Base-by-base conservation (phyloP, 2,113 vertebrate genomes). In the Vanacampus margaritifer region DNA sequence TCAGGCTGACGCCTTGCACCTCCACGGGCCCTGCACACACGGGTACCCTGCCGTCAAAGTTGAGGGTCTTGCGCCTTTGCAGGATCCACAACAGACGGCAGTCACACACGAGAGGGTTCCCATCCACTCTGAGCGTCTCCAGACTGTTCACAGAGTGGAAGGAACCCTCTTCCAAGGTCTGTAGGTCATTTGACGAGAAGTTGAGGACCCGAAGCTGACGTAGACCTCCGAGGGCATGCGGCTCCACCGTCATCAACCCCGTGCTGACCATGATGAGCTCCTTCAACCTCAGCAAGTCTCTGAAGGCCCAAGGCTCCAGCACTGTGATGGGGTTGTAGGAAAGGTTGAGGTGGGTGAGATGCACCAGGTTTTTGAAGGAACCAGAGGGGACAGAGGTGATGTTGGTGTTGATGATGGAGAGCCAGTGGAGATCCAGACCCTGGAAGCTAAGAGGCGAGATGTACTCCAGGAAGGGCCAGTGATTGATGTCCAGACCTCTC, bases 1-100 rank as follows among this genome's bases (percentile, higher is more conserved):
- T 93, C 74, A 99, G 91, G 67, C 93, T 93, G 3, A 94, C 89
- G 7, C 97, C 97, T 68, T 93, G 95, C 62, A 98, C 94, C 81
- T 95, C 95, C 3, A 93, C 89, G 0, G 97, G 97, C 0, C 92
- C 93, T 41, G 94, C 93, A 75, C 97, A 99, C 82, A 94, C 92
- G 0, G 97, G 97, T 69, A 93, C 94, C 66, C 93, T 93, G 74
- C 94, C 94, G 16, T 98, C 95, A 1, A 98, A 99, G 87, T 98
- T 95, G 75, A 99, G 93, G 0, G 95, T 97, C 86, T 94, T 96
- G 28, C 97, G 91, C 7, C 95, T 92, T 83, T 98, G 96, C 86
- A 98, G 93, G 83, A 99, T 94, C 97, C 97, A 99, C 65, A 98
- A 93, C 66, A 99, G 93, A 69, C 97, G 96, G 73, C 97, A 99